These are phyloP conservation scores for Geotrypetes seraphini DNA, from an alignment of 2,797 vertebrate species.

Conservation along the genomic window DNA sequence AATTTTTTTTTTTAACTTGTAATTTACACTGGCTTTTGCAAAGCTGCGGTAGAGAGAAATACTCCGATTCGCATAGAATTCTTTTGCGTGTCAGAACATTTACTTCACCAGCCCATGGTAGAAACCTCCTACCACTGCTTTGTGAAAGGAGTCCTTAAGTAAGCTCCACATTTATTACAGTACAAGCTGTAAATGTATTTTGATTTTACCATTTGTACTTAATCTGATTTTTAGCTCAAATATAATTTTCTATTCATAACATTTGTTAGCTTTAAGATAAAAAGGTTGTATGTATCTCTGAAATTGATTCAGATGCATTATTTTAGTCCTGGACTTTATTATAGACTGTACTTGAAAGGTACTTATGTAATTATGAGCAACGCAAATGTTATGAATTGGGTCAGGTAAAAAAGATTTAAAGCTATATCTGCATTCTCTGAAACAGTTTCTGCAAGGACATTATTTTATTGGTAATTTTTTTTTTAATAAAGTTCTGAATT, in stretches of 20 bases:
- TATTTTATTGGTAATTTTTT: slow-evolving; percentile 8
- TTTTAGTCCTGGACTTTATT: background rate
- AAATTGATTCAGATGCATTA: background rate
- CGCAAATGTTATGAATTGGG: accelerated
- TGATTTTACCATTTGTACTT: slow-evolving; percentile 6
- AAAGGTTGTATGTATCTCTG: slow-evolving; percentile 21
- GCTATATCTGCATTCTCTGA: background rate
- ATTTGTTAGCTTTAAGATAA: slow-evolving; percentile 41
- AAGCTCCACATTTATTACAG: slow-evolving; percentile 11
- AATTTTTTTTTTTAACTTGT: slow-evolving; percentile 23
- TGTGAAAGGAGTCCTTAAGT: too few species aligned
- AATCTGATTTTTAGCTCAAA: slow-evolving; percentile 18
- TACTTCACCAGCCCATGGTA: too few species aligned
- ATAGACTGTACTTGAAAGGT: accelerated
- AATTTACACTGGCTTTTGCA: too few species aligned
- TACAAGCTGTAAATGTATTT: background rate
- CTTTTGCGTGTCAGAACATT: too few species aligned
- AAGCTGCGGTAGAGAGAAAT: too few species aligned
- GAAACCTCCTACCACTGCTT: too few species aligned
- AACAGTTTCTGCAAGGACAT: slow-evolving; percentile 12
- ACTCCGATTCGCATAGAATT: too few species aligned
- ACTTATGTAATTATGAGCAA: background rate
- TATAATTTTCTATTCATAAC: slow-evolving; percentile 25
- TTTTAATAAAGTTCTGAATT: slow-evolving; percentile 21
- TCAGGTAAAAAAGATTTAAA: slow-evolving; percentile 1